Conservation (phyloP, 1,140 invertebrate species). For the Drosophila nigrodunni region DNA sequence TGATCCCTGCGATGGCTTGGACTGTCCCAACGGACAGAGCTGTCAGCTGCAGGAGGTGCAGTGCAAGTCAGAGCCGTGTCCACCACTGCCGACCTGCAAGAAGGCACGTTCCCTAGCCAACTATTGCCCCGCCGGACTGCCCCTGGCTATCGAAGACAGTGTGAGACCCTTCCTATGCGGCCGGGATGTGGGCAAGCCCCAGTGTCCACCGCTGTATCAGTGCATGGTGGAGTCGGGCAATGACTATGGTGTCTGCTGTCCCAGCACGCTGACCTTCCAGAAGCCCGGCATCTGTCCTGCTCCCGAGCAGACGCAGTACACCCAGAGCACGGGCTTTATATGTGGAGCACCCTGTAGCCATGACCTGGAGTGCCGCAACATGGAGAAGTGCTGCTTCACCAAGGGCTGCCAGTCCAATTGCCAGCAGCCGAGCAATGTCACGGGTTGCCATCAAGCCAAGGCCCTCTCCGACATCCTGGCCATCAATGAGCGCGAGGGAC, state of each 20-base stretch:
- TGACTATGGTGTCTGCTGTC: slow-evolving; percentile 95
- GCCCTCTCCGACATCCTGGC: slow-evolving; percentile 91
- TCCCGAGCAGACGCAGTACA: slow-evolving; percentile 82
- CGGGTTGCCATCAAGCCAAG: slow-evolving; percentile 91
- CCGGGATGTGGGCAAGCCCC: slow-evolving; percentile 91
- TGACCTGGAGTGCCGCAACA: slow-evolving; percentile 91
- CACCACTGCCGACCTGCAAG: slow-evolving; percentile 93
- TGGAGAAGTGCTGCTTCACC: slow-evolving; percentile 92
- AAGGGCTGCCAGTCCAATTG: slow-evolving; percentile 89
- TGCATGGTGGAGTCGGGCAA: slow-evolving; percentile 91
- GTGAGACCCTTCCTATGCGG: slow-evolving; percentile 92
- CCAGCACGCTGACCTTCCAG: slow-evolving; percentile 89
- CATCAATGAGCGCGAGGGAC: slow-evolving; percentile 90
- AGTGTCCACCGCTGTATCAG: slow-evolving; percentile 91
- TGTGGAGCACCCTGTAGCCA: slow-evolving; percentile 90
- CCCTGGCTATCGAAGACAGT: slow-evolving; percentile 91
- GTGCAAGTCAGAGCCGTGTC: slow-evolving; percentile 91
- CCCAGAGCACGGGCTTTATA: slow-evolving; percentile 76
- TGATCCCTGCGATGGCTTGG: slow-evolving; percentile 91
- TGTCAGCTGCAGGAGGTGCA: slow-evolving; percentile 92
- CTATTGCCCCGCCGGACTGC: slow-evolving; percentile 91
- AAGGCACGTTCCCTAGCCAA: slow-evolving; percentile 89
- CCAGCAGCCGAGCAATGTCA: slow-evolving; percentile 88
- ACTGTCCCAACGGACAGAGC: slow-evolving; percentile 90
- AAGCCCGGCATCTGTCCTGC: slow-evolving; percentile 91